Evolutionary conservation across 2,797 vertebrate species (phyloP), one percentile per base, ranked within the genome.

Genomic region (Delichon dasypus): DNA sequence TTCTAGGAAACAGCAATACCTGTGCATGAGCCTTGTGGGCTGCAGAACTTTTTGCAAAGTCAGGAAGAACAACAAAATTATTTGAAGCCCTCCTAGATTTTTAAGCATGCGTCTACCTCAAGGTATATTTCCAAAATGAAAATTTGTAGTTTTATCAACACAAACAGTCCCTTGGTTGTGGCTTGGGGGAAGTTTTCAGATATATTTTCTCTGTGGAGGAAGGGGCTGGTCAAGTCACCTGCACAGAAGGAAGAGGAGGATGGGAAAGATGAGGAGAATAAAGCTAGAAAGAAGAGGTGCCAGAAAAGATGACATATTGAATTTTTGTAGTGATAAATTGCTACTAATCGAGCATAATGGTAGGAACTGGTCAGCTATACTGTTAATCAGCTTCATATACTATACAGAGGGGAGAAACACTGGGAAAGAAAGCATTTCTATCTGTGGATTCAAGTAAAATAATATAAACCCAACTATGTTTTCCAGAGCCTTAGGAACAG

Each of bases 401-500:
- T 19, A 0, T 22, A 16, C 4, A 42, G 25, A 62, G 23, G 29
- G 14, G 21, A 67, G 53, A 48, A 83, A 62, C 1, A 1, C 27
- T 27, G 47, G 29, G 32, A 48, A 55, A 66, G 47, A 48, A 65
- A 65, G 5, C 18, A 17, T 55, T 88, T 88, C 6, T 78, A 5
- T 66, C 64, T 45, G 16, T 64, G 55, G 27, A 23, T 71, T 94
- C 53, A 38, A 70, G 50, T 42, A 67, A 86, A 93, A 73, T 36
- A 82, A 51, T 45, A 32, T 26, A 70, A 95, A 72, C n/a, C 16
- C 5, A 70, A 84, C 47, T 53, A 20, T 70, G 40, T 68, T 94
- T 94, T 95, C 73, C 76, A 88, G 84, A 93, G 38, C 72, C 74
- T 81, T 81, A 60, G 40, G 75, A 66, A 89, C 82, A 91, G 87